phyloP scores from a whole-genome alignment of 2,113 vertebrate species.

The Myotis davidii region DNA sequence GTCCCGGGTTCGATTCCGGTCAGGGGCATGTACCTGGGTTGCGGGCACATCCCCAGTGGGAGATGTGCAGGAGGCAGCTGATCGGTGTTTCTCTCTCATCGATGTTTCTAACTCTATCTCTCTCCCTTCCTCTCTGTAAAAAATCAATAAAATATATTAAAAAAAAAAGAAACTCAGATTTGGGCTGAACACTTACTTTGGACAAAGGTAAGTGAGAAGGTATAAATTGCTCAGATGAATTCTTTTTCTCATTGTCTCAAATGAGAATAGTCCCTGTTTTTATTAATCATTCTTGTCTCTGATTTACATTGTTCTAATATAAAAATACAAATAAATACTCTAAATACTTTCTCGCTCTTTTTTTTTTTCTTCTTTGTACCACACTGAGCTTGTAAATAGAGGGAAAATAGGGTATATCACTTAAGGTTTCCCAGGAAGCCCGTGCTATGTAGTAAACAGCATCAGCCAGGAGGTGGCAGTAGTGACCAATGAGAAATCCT shows the following conservation, averaged over 20 bases:
- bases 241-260: not conserved
- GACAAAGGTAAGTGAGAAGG: not conserved
- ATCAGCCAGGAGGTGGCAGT: constrained; percentile 81
- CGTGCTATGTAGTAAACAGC: not conserved
- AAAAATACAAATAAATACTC: not conserved
- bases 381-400: not conserved
- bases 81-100: too few relatives aligned
- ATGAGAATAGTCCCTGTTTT: not conserved
- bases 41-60: too few relatives aligned
- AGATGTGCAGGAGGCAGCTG: too few relatives aligned
- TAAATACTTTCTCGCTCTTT: not conserved
- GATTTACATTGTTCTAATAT: not conserved
- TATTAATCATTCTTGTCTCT: not conserved
- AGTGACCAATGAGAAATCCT: constrained; percentile 57
- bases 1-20: too few relatives aligned
- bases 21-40: too few relatives aligned
- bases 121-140: too few relatives aligned
- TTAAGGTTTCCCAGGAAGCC: not conserved
- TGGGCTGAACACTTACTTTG: not conserved
- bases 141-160: too few relatives aligned
- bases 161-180: not conserved
- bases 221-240: not conserved
- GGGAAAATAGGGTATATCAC: accelerated
- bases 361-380: not conserved
- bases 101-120: too few relatives aligned